Base-by-base conservation (phyloP, 2,797 vertebrate species). In the Myotis findleyi region DNA sequence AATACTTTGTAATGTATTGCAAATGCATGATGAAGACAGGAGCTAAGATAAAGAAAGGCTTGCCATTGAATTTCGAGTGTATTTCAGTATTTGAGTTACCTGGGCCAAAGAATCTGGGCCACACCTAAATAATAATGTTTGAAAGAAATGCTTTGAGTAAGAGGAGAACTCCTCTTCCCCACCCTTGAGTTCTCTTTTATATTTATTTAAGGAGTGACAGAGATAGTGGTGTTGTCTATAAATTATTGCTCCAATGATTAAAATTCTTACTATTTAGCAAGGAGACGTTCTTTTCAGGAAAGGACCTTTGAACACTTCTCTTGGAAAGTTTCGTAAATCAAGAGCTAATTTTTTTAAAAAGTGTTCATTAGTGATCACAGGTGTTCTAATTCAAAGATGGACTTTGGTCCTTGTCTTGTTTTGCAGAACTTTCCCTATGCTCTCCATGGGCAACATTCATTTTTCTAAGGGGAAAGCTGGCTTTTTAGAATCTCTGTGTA, bases 201-300 rank as follows among this genome's bases (percentile, higher is more conserved):
- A 53, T 88, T 79, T 95, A 23, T 41, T 75, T 90, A 84, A 90
- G 41, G 38, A 18, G 6, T 73, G 21, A 49, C 38, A 36, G 64
- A 57, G 53, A 16, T 16, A 71, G 10, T 93, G 7, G 14, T 89
- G 8, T 44, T 30, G 5, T 49, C 41, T 62, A 36, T 55, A 77
- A 91, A 55, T 86, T 91, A 51, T 84, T 73, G 16, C 33, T 83
- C 13, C 73, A 93, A 83, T 84, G 30, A 64, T 7, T 53, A 79
- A 68, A 75, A 51, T 87, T 95, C 6, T 73, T 68, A 72, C 44
- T 33, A 69, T 75, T 87, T 80, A 71, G 20, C 0, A 55, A 89
- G 51, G 49, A 87, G 5, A 64, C 0, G 0, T 84, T 92, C 44
- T 81, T 75, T 36, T 47, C 21, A 55, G 30, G 27, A 92, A 89